Evolutionary conservation across 1,140 invertebrate species (phyloP), one percentile per base, ranked within the genome.

Genomic region (Diabrotica undecimpunctata): DNA sequence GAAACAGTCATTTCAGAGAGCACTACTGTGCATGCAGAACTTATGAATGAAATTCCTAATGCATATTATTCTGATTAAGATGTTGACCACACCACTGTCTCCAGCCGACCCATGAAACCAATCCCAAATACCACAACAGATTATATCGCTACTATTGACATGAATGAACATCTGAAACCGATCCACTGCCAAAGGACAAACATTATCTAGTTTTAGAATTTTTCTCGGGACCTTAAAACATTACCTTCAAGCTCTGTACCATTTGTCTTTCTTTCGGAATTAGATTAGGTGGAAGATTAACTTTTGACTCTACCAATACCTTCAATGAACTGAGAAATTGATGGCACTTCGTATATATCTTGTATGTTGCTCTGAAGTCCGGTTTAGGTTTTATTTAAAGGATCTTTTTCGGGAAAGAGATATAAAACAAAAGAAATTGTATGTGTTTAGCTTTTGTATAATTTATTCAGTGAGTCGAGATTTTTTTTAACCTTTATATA

Each of bases 91-190:
- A 46, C 41, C 41, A 46, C 41, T 46, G 41, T n/a, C 41, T 46
- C 3, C 8, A 38, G n/a, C 12, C 36, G 35, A 57, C 9, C 11
- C 25, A 13, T 38, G 14, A 37, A 57, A 35, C 13, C 55, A 13
- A 57, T 57, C 55, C 55, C 55, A 57, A 57, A 57, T 57, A 57
- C 55, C 55, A 57, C 14, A 57, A 57, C 14, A 57, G 55, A 57
- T 57, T 35, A 25, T 57, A 57, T 57, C 55, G 55, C 36, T 57
- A 57, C 55, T 57, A 57, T 57, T 57, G 55, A 57, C 55, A 57
- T 57, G 55, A 57, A 57, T 57, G 55, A 57, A 57, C 55, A 57
- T 57, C 55, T 37, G 55, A 57, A 25, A 57, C n/a, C 14, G 55
- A 57, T 57, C 55, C 55, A 36, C 55, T 57, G n/a, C 55, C 11